Conservation (phyloP, 2,888 invertebrate species). For the Mactromeris polynyma region DNA sequence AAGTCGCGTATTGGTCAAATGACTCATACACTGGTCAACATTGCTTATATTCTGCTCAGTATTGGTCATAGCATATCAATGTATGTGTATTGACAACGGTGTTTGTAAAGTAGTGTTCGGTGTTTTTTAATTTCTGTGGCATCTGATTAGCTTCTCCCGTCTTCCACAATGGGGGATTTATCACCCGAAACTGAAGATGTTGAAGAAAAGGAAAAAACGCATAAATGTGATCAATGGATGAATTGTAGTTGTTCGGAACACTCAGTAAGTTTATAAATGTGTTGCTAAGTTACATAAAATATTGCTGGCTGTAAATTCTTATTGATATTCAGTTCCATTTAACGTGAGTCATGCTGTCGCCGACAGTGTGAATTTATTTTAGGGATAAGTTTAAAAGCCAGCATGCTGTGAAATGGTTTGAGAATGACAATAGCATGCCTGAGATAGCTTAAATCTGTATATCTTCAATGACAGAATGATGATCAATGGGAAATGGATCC, state of each 20-base stretch:
- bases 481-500: no score
- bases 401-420: no score
- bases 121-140: not conserved
- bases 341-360: not conserved
- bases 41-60: no score
- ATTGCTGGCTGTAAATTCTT: not conserved
- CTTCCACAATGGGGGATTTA: not conserved
- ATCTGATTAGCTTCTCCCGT: not conserved
- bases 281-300: not conserved
- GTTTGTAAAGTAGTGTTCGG: not conserved
- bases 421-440: no score
- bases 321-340: not conserved
- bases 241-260: constrained; percentile 64
- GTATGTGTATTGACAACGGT: no score
- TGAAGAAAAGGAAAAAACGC: not conserved
- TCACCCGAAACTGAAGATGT: not conserved
- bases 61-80: no score
- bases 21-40: no score
- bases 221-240: constrained; percentile 55
- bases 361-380: no score
- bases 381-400: no score
- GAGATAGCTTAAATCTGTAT: no score
- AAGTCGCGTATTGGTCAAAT: no score
- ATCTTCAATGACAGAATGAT: no score
- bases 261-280: constrained; percentile 51